These are phyloP conservation scores for Ariopsis seemanni DNA, from an alignment of 2,113 vertebrate genomes.

Conservation along the genomic window DNA sequence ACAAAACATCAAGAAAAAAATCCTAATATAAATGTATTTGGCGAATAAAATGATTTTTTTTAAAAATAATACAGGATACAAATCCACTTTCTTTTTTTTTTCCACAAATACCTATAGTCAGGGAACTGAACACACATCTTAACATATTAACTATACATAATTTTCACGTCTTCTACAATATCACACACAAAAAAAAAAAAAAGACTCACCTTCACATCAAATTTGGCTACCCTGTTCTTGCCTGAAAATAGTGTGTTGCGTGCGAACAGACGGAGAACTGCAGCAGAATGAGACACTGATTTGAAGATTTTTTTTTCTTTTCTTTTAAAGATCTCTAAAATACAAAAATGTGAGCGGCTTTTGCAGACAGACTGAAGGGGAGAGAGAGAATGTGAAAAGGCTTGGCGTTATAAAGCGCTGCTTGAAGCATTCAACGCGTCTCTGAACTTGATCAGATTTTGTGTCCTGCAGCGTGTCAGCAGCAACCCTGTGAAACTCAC, in stretches of 20 bases:
- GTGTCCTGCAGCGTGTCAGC: constrained; percentile 93
- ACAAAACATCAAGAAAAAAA: background rate
- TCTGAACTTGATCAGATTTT: constrained; percentile 99
- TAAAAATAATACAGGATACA: background rate
- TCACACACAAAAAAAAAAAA: constrained; percentile 43
- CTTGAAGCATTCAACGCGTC: constrained; percentile 88
- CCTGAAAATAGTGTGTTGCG: constrained; percentile 72
- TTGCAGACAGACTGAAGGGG: constrained; percentile 76
- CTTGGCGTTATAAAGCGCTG: constrained; percentile 87
- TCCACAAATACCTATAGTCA: background rate
- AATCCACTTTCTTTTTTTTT: background rate
- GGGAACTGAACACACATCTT: background rate
- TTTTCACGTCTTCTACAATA: constrained; percentile 9
- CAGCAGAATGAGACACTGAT: constrained; percentile 71
- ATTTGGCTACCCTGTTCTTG: constrained; percentile 66
- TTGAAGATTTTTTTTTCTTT: constrained; percentile 64
- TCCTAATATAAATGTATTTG: background rate
- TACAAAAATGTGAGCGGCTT: constrained; percentile 82
- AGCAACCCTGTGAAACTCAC: constrained; percentile 79
- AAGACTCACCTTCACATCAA: constrained; percentile 77
- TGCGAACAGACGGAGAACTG: constrained; percentile 68
- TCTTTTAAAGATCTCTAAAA: constrained; percentile 73
- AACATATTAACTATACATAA: constrained; percentile 1
- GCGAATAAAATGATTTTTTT: background rate
- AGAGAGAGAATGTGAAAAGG: constrained; percentile 76